Evolutionary conservation across 30 jellyfish, hydroid and myxozoan genomes (phyloP).

Genomic region (Pelagia noctiluca): DNA sequence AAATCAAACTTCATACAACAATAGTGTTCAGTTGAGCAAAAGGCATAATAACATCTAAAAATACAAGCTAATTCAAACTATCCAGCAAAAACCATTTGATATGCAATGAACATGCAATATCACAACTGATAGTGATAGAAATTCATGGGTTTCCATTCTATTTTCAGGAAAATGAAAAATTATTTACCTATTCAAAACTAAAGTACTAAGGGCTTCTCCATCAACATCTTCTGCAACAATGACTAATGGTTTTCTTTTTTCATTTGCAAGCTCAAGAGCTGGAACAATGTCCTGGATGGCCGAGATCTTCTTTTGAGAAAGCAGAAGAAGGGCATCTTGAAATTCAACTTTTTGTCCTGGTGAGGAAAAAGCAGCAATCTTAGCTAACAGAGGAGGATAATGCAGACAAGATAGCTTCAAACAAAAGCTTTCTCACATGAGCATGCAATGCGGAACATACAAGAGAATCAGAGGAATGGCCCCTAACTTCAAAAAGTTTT

Average conservation of each 20-base stretch:
- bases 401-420: no score
- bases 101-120: background rate
- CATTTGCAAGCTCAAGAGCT: conserved; percentile 99
- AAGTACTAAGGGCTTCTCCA: conserved; percentile 98
- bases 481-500: no score
- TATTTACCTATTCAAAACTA: conserved; percentile 87
- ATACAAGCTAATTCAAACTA: background rate
- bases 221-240: conserved; percentile 99
- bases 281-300: conserved; percentile 97
- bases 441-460: no score
- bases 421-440: no score
- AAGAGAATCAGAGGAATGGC: no score
- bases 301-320: conserved; percentile 92
- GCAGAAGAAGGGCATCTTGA: conserved; percentile 95
- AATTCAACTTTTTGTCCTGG: conserved; percentile 96
- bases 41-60: no score
- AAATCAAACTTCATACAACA: no score
- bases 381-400: no score
- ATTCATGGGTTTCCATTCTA: background rate
- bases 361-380: background rate
- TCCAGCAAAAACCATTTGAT: background rate
- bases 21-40: no score
- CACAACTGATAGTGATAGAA: background rate
- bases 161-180: no score
- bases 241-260: conserved; percentile 85